These are phyloP conservation scores for Acanthurus lineatus DNA, from an alignment of 2,797 vertebrate genomes.

Conservation along the genomic window DNA sequence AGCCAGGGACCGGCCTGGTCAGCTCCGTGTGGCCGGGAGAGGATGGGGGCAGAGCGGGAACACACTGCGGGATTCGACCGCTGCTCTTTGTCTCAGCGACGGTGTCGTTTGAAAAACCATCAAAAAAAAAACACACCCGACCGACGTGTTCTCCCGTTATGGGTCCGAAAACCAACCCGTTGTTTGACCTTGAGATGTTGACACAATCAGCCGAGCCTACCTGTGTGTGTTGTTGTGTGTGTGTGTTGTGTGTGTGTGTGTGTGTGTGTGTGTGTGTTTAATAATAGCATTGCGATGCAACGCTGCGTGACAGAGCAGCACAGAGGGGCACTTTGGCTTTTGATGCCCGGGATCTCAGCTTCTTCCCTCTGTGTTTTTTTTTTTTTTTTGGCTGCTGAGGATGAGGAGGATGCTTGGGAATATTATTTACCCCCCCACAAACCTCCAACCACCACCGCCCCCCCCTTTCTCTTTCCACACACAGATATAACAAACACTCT, in stretches of 20 bases:
- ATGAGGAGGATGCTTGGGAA: constrained; percentile 62
- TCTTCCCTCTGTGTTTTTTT: constrained; percentile 36
- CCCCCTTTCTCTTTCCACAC: background rate
- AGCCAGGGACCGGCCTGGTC: constrained; percentile 64
- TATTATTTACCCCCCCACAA: background rate
- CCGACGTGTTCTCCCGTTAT: constrained; percentile 1
- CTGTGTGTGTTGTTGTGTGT: constrained; percentile 27
- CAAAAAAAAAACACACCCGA: background rate
- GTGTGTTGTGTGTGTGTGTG: constrained; percentile 10
- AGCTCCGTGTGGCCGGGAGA: constrained; percentile 60
- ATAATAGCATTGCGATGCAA: constrained; percentile 69
- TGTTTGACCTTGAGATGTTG: constrained; percentile 84
- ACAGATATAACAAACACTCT: constrained; percentile 39
- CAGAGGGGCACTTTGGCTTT: constrained; percentile 39
- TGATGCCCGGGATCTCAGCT: constrained; percentile 49
- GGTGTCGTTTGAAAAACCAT: constrained; percentile 6
- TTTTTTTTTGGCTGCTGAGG: constrained; percentile 55
- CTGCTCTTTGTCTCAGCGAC: constrained; percentile 70
- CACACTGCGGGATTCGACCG: constrained; percentile 56
- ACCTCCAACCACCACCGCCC: background rate
- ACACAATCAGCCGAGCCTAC: constrained; percentile 56
- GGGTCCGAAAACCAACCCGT: constrained; percentile 38
- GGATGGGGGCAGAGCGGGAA: constrained; percentile 64
- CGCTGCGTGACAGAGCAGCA: constrained; percentile 66
- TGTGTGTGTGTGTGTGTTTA: constrained; percentile 36